Conservation (phyloP, 2,888 invertebrate genomes). For the Metopia argyrocephala region DNA sequence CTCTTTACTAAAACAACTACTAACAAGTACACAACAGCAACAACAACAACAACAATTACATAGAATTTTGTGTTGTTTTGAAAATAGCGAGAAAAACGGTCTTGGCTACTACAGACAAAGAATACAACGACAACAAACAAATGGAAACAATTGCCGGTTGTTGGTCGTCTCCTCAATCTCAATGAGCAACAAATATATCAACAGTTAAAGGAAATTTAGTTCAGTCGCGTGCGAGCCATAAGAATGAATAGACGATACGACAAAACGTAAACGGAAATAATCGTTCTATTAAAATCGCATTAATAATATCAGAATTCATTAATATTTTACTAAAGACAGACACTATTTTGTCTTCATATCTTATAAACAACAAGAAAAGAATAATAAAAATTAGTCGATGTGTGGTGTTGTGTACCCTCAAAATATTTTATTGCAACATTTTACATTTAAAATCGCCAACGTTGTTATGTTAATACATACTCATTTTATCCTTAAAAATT, state of each 20-base stretch:
- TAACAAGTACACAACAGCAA: slow-evolving; percentile 16
- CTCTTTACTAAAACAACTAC: slow-evolving; percentile 15
- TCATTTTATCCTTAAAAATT: too few species aligned
- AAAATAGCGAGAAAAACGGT: slow-evolving; percentile 11
- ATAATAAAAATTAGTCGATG: background rate
- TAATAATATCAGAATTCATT: background rate
- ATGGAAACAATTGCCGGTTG: slow-evolving; percentile 49
- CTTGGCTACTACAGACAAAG: background rate
- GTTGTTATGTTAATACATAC: too few species aligned
- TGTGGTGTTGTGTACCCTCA: background rate
- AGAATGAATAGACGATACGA: slow-evolving; percentile 55
- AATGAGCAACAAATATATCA: slow-evolving; percentile 47
- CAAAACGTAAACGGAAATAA: slow-evolving; percentile 19
- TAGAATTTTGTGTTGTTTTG: slow-evolving; percentile 3
- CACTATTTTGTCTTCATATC: too few species aligned
- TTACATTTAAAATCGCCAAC: too few species aligned
- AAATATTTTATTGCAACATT: too few species aligned
- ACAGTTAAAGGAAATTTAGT: slow-evolving; percentile 54
- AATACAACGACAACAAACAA: slow-evolving; percentile 33
- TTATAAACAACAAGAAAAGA: background rate
- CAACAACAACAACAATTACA: slow-evolving; percentile 1
- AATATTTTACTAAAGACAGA: background rate
- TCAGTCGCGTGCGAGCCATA: slow-evolving; percentile 64
- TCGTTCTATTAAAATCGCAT: slow-evolving; percentile 26
- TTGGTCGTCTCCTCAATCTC: slow-evolving; percentile 19